Conservation (phyloP, 2,888 invertebrate species). For the Pterostichus madidus region DNA sequence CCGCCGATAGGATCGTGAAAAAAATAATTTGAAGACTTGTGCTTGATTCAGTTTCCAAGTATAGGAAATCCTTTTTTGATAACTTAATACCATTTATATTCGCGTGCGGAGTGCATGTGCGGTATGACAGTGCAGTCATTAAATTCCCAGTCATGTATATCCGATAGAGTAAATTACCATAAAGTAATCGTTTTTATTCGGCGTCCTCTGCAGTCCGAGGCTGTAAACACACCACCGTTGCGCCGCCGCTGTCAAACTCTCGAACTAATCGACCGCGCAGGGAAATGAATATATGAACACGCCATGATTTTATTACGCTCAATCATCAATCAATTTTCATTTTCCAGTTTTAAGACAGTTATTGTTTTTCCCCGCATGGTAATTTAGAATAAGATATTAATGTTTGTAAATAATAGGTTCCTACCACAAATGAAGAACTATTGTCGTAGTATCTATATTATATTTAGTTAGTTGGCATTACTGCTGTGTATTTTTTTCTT, state of each 20-base stretch:
- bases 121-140: slow-evolving; percentile 50
- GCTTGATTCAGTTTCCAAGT: slow-evolving; percentile 10
- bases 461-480: too few species aligned
- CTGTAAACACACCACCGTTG: slow-evolving; percentile 3
- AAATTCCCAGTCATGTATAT: slow-evolving; percentile 51
- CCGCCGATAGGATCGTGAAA: too few species aligned
- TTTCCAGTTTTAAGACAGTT: background rate
- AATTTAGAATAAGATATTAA: too few species aligned
- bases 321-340: slow-evolving; percentile 8
- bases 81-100: slow-evolving; percentile 34
- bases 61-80: slow-evolving; percentile 25
- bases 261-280: slow-evolving; percentile 16
- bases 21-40: too few species aligned
- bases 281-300: slow-evolving; percentile 30
- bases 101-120: slow-evolving; percentile 41
- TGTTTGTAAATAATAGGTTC: too few species aligned
- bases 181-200: slow-evolving; percentile 48
- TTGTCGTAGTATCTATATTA: too few species aligned
- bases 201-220: background rate
- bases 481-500: too few species aligned
- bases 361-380: background rate
- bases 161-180: slow-evolving; percentile 41
- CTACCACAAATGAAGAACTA: too few species aligned
- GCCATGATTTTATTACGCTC: slow-evolving; percentile 29
- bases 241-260: slow-evolving; percentile 15